Evolutionary conservation across 2,888 invertebrate genomes (phyloP).

Genomic region (Sinohyriopsis cumingii): DNA sequence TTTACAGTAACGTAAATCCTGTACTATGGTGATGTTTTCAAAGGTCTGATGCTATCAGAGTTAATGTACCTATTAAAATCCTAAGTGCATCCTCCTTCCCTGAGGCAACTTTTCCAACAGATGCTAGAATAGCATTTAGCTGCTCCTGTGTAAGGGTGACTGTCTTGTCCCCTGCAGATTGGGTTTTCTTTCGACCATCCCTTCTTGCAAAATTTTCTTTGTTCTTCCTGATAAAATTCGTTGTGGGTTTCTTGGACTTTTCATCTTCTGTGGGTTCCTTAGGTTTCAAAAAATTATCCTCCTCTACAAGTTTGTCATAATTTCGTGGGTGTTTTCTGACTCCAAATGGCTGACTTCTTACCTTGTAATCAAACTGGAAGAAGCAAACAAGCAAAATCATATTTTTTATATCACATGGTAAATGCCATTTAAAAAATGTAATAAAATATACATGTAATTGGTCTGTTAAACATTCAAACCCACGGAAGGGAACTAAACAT

Average conservation of each 20-base stretch:
- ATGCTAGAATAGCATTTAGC: conserved; percentile 59
- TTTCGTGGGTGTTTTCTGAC: conserved; percentile 1
- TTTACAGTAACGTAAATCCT: background rate
- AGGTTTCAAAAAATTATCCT: conserved; percentile 3
- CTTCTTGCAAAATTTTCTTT: conserved; percentile 28
- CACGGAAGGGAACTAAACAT: too few species aligned
- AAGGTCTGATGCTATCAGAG: background rate
- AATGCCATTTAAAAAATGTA: too few species aligned
- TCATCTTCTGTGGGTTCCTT: background rate
- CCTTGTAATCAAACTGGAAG: conserved; percentile 12
- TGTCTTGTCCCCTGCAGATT: conserved; percentile 20
- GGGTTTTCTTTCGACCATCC: conserved; percentile 20
- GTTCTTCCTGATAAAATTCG: conserved; percentile 56
- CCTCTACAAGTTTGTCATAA: conserved; percentile 2
- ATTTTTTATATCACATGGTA: too few species aligned
- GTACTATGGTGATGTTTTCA: conserved; percentile 5
- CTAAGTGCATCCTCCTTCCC: conserved; percentile 54
- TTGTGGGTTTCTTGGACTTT: conserved; percentile 46
- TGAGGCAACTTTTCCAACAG: conserved; percentile 56
- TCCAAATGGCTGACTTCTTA: conserved; percentile 5
- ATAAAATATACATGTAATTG: too few species aligned
- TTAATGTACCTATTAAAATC: conserved; percentile 55
- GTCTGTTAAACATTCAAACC: too few species aligned
- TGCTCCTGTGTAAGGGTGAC: conserved; percentile 65
- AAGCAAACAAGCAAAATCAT: background rate